Conservation (phyloP, 2,888 invertebrate species). For the Oscheius sp. region DNA sequence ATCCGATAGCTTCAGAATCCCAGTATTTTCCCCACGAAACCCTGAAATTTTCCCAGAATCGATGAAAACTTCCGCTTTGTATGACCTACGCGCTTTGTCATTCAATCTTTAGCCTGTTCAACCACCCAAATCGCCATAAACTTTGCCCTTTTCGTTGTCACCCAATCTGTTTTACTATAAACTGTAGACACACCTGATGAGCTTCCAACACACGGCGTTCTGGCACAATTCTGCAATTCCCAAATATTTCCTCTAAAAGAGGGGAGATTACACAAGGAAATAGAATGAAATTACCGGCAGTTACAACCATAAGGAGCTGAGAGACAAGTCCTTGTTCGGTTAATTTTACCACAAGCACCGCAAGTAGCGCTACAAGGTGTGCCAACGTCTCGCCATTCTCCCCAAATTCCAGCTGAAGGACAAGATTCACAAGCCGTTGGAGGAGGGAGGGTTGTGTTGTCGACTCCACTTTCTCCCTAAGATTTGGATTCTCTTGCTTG, state of each 20-base stretch:
- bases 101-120: too few species aligned
- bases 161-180: not conserved
- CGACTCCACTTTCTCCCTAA: too few species aligned
- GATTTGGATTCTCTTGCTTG: not conserved
- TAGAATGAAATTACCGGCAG: constrained; percentile 3
- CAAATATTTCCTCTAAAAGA: constrained; percentile 6
- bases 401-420: constrained; percentile 34
- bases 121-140: too few species aligned
- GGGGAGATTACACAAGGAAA: not conserved
- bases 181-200: constrained; percentile 7
- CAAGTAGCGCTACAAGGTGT: constrained; percentile 27
- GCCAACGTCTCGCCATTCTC: constrained; percentile 28
- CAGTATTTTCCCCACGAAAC: too few species aligned
- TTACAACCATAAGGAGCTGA: constrained; percentile 10
- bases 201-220: constrained; percentile 18
- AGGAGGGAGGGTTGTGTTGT: not conserved
- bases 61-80: too few species aligned
- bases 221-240: constrained; percentile 9
- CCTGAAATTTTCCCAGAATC: too few species aligned
- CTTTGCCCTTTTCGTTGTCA: too few species aligned
- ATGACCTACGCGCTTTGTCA: too few species aligned
- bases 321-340: constrained; percentile 27
- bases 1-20: too few species aligned
- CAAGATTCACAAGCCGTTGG: not conserved
- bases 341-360: constrained; percentile 34